phyloP scores from a whole-genome alignment of 2,888 invertebrate species.

The Orchesella flavescens region DNA sequence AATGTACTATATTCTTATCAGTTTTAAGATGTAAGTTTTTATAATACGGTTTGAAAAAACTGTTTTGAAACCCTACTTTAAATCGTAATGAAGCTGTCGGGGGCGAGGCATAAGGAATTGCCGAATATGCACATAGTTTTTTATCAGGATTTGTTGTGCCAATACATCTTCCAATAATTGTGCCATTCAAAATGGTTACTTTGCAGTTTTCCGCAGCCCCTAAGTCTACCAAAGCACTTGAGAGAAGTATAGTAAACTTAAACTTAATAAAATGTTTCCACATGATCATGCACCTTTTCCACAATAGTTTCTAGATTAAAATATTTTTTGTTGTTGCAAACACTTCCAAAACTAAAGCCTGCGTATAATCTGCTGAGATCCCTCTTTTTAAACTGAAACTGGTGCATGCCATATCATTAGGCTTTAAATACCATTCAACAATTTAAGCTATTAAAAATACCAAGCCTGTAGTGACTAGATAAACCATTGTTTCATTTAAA shows the following conservation, averaged over 20 bases:
- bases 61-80: background rate
- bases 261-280: background rate
- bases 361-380: background rate
- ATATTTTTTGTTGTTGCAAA: background rate
- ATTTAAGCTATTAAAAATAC: too few species aligned
- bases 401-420: too few species aligned
- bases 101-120: conserved; percentile 31
- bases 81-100: conserved; percentile 29
- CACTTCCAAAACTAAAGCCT: too few species aligned
- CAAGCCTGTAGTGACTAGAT: too few species aligned
- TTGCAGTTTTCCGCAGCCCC: conserved; percentile 9
- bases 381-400: background rate
- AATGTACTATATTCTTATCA: background rate
- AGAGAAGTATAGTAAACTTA: background rate
- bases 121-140: conserved; percentile 8
- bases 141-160: conserved; percentile 14
- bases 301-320: too few species aligned
- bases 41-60: too few species aligned
- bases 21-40: background rate
- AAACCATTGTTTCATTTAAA: too few species aligned
- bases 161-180: background rate
- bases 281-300: background rate
- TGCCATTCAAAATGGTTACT: conserved; percentile 11
- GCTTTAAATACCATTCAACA: too few species aligned
- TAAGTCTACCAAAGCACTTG: background rate